These are phyloP conservation scores for Tenthredo scrophulariae DNA, from an alignment of 2,888 invertebrate genomes.

Conservation along the genomic window DNA sequence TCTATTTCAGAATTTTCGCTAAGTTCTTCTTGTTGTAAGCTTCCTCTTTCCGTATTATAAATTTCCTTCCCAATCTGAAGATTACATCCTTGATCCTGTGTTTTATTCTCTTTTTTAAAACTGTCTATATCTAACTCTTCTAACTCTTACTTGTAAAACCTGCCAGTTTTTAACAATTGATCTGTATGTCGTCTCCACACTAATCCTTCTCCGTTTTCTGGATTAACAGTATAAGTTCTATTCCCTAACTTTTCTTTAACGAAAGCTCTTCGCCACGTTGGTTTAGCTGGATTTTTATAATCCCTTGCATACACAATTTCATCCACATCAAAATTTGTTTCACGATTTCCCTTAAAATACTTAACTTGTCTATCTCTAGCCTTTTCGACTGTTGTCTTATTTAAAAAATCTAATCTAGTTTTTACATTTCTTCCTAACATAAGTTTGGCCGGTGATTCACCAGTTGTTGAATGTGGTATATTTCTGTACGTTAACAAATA, in stretches of 20 bases:
- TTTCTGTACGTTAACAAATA: slow-evolving; percentile 52
- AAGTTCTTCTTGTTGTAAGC: no score
- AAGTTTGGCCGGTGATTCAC: slow-evolving; percentile 53
- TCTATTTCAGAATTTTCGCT: no score
- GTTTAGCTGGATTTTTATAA: slow-evolving; percentile 1
- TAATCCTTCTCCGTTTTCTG: neutral
- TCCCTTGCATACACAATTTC: neutral
- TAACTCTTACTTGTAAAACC: neutral
- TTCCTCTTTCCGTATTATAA: neutral
- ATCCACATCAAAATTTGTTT: neutral
- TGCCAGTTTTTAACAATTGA: neutral
- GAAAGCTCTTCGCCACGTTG: neutral
- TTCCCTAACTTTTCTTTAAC: neutral
- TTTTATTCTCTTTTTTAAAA: no score
- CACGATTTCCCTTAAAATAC: neutral
- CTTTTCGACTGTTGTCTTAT: neutral
- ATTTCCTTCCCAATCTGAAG: neutral
- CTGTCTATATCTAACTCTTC: no score
- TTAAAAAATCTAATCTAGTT: slow-evolving; percentile 53
- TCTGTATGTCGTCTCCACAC: neutral
- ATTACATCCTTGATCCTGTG: neutral
- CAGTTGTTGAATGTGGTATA: slow-evolving; percentile 57
- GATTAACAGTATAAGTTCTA: neutral
- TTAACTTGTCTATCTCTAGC: neutral
- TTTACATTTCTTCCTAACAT: slow-evolving; percentile 50